phyloP scores from a whole-genome alignment of 2,113 vertebrate species.

The Marcusenius ussheri region DNA sequence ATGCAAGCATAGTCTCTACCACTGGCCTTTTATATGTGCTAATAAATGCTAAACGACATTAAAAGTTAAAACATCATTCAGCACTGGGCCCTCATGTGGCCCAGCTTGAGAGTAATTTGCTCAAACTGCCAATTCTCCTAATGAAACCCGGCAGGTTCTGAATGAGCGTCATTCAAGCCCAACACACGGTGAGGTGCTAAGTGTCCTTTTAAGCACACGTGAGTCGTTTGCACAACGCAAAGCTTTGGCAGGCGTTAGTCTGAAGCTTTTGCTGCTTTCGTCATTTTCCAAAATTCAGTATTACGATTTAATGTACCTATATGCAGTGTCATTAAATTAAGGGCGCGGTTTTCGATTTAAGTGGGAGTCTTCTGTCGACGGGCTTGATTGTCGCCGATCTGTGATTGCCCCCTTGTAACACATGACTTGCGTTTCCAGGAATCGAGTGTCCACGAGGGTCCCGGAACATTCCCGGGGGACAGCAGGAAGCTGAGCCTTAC shows the following conservation, averaged over 20 bases:
- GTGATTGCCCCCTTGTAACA: conserved; percentile 13
- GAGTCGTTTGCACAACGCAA: not conserved
- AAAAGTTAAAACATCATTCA: conserved; percentile 3
- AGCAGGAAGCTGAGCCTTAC: conserved; percentile 88
- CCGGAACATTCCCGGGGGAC: conserved; percentile 72
- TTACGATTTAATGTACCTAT: not conserved
- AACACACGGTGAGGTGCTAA: not conserved
- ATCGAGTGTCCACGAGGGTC: conserved; percentile 92
- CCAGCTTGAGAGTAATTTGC: not conserved
- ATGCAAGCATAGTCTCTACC: not conserved
- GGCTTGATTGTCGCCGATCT: not conserved
- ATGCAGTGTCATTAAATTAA: not conserved
- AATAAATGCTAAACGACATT: not conserved
- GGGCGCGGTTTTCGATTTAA: not conserved
- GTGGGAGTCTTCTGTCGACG: not conserved
- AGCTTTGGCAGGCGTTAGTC: not conserved
- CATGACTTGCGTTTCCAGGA: conserved; percentile 56
- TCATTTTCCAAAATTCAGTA: not conserved
- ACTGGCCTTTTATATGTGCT: not conserved
- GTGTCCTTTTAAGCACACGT: not conserved
- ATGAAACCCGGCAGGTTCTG: not conserved
- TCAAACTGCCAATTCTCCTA: conserved; percentile 5
- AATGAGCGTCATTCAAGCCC: not conserved
- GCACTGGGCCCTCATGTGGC: not conserved
- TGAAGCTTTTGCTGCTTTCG: not conserved